These are phyloP conservation scores for Tangara arthus DNA, from an alignment of 2,797 vertebrate genomes.

Conservation along the genomic window DNA sequence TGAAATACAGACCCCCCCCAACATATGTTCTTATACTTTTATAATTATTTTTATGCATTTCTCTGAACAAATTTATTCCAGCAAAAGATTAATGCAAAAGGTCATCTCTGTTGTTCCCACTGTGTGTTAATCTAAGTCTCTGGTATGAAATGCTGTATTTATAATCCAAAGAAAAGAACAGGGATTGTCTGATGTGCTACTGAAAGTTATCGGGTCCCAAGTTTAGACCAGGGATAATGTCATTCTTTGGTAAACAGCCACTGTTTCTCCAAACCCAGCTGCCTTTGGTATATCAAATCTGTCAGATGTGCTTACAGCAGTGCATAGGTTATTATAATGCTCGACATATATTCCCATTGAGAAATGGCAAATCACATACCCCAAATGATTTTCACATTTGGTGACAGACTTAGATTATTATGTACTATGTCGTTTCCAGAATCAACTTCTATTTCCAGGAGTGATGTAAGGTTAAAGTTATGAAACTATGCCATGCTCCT, in stretches of 20 bases:
- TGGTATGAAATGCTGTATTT: slow-evolving; percentile 24
- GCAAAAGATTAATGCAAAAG: background rate
- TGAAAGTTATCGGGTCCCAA: background rate
- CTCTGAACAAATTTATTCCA: background rate
- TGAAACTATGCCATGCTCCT: background rate
- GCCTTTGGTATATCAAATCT: slow-evolving; percentile 23
- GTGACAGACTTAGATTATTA: background rate
- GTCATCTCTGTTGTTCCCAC: background rate
- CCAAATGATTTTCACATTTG: background rate
- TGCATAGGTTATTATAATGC: background rate
- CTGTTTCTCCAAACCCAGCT: slow-evolving; percentile 24
- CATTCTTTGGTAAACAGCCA: slow-evolving; percentile 17
- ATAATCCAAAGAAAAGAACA: slow-evolving; percentile 31
- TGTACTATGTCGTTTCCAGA: background rate
- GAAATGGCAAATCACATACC: background rate
- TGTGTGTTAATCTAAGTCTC: background rate
- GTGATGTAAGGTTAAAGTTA: background rate
- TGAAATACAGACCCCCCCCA: background rate
- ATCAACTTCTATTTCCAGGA: background rate
- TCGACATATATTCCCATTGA: background rate
- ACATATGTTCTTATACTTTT: background rate
- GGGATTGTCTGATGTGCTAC: background rate
- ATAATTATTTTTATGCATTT: background rate
- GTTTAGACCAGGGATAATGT: slow-evolving; percentile 26
- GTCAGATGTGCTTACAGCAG: slow-evolving; percentile 17